Evolutionary conservation across 2,888 invertebrate genomes (phyloP).

Genomic region (Drosophila villosipedis): DNA sequence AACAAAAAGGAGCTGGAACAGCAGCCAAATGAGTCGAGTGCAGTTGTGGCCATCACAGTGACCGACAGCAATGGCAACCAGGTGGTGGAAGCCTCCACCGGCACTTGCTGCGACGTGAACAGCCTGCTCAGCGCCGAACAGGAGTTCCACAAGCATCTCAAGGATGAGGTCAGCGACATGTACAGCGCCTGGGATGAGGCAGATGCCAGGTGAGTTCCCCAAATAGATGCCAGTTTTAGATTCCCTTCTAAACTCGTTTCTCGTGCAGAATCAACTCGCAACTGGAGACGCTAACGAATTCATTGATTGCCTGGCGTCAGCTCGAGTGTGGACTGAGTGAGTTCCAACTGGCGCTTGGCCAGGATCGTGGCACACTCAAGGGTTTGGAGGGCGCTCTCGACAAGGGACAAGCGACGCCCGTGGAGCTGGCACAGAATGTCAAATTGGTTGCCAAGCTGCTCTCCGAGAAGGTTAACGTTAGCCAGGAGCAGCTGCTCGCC

Average conservation of each 20-base stretch:
- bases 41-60: conserved; percentile 66
- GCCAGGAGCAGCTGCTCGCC: conserved; percentile 83
- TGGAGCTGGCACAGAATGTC: conserved; percentile 85
- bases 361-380: conserved; percentile 87
- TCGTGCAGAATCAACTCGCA: conserved; percentile 89
- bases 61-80: conserved; percentile 80
- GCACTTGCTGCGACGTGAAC: conserved; percentile 74
- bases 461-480: conserved; percentile 85
- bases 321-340: conserved; percentile 91
- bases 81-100: conserved; percentile 62
- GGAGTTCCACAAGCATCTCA: conserved; percentile 86
- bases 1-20: conserved; percentile 20
- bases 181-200: conserved; percentile 90
- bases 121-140: conserved; percentile 83
- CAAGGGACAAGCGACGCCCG: conserved; percentile 83
- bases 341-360: conserved; percentile 90
- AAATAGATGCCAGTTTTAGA: background rate
- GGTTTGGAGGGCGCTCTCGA: conserved; percentile 85
- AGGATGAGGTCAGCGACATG: conserved; percentile 90
- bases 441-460: conserved; percentile 85
- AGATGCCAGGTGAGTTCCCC: conserved; percentile 87
- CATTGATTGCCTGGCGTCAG: conserved; percentile 90
- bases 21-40: background rate
- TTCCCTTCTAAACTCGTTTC: background rate
- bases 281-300: conserved; percentile 89